These are phyloP conservation scores for Corvus hawaiiensis DNA, from an alignment of 2,113 vertebrate species.

Conservation along the genomic window DNA sequence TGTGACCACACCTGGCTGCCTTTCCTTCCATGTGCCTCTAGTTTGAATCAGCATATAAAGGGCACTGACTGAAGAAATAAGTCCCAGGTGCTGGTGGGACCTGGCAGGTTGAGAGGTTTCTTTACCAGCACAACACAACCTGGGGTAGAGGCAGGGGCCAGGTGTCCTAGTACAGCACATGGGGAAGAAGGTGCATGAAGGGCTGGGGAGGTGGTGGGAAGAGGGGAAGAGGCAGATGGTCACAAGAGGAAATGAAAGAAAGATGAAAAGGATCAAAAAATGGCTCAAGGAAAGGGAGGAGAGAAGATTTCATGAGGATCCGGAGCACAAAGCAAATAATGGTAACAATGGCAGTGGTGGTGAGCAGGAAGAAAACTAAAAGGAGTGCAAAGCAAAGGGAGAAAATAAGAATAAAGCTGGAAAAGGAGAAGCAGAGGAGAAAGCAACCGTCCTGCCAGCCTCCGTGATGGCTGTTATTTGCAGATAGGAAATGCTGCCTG, in stretches of 20 bases:
- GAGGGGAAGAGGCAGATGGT: background rate
- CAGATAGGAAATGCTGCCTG: constrained; percentile 44
- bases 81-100: background rate
- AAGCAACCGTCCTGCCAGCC: constrained; percentile 3
- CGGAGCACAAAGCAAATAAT: background rate
- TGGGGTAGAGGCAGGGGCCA: background rate
- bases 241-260: background rate
- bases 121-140: background rate
- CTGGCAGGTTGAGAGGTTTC: background rate
- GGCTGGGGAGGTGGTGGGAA: background rate
- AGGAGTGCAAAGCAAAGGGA: background rate
- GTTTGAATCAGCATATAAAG: background rate
- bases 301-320: background rate
- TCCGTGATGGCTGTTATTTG: background rate
- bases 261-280: background rate
- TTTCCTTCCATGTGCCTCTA: background rate
- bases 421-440: background rate
- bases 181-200: accelerated
- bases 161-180: background rate
- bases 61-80: background rate
- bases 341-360: background rate
- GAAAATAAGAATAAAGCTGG: background rate
- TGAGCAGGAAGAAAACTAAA: background rate
- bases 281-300: background rate
- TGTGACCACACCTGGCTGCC: background rate